A percentile compares a stretch with the other conserved stretches of the same genome.
These are phyloP conservation scores for Colletes gigas DNA, from an alignment of 1,140 invertebrate species.

Conservation along the genomic window DNA sequence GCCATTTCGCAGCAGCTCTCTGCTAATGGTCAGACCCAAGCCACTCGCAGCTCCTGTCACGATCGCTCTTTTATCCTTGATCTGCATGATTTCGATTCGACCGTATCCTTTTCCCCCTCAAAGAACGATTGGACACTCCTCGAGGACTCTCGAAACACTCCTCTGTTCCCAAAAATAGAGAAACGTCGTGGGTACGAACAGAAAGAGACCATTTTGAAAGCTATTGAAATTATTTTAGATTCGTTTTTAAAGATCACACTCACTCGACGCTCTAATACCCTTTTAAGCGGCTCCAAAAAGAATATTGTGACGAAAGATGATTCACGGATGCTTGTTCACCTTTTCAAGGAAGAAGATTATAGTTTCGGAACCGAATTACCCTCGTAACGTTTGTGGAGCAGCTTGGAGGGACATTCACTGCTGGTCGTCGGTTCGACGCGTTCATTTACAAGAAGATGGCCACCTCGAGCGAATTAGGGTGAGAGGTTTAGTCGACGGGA, in stretches of 20 bases:
- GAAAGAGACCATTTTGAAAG: no score
- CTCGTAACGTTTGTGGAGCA: neutral
- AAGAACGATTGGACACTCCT: neutral
- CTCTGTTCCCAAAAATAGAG: no score
- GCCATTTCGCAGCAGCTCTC: conserved; percentile 78
- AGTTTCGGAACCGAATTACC: neutral
- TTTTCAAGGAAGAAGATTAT: neutral
- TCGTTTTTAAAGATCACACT: no score
- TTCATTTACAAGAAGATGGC: neutral
- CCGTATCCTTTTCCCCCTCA: neutral
- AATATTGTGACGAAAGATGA: no score
- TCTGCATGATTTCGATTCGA: conserved; percentile 65
- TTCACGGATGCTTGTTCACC: neutral
- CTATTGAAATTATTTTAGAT: no score
- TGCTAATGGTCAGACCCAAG: conserved; percentile 79
- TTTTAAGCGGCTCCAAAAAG: no score
- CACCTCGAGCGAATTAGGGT: neutral
- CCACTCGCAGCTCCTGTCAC: conserved; percentile 79
- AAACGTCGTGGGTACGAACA: no score
- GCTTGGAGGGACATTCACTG: neutral
- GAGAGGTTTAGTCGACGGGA: no score
- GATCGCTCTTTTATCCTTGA: conserved; percentile 78
- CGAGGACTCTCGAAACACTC: neutral
- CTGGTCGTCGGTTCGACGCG: neutral
- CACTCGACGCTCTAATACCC: no score